A percentile compares a stretch with the other conserved stretches of the same genome.
Evolutionary conservation across 2,888 invertebrate species (phyloP).

Genomic region (Conistra vaccinii): DNA sequence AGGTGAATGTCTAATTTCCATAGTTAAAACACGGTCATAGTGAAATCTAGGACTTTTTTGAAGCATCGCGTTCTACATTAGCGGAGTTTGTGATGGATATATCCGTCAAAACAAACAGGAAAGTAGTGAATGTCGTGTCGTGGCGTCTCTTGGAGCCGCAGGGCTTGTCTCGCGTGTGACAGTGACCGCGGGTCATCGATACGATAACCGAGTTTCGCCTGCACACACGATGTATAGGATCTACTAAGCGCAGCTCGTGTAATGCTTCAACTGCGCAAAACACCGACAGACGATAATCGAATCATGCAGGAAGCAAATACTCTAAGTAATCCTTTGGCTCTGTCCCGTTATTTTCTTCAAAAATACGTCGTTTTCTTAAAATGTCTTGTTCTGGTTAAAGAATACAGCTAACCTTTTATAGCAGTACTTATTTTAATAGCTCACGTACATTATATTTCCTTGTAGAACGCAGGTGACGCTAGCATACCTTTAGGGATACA

Average conservation of each 20-base stretch:
- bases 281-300: conserved; percentile 17
- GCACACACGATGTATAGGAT: conserved; percentile 44
- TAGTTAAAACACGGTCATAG: conserved; percentile 40
- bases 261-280: conserved; percentile 27
- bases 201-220: conserved; percentile 81
- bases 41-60: conserved; percentile 39
- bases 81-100: conserved; percentile 12
- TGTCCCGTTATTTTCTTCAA: conserved; percentile 48
- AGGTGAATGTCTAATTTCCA: conserved; percentile 40
- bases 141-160: conserved; percentile 56
- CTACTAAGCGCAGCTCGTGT: conserved; percentile 11
- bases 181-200: conserved; percentile 78
- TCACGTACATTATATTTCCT: conserved; percentile 4
- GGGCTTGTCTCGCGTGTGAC: conserved; percentile 55
- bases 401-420: conserved; percentile 30
- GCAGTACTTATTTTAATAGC: conserved; percentile 6
- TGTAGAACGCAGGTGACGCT: conserved; percentile 18
- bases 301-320: conserved; percentile 35
- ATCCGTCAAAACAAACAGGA: conserved; percentile 50
- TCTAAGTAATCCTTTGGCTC: conserved; percentile 12
- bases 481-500: conserved; percentile 4
- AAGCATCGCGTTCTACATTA: conserved; percentile 48
- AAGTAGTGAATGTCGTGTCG: conserved; percentile 66
- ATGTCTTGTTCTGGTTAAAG: conserved; percentile 24
- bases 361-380: conserved; percentile 22